Conservation (phyloP, 2,113 vertebrate genomes). For the Okapia johnstoni region DNA sequence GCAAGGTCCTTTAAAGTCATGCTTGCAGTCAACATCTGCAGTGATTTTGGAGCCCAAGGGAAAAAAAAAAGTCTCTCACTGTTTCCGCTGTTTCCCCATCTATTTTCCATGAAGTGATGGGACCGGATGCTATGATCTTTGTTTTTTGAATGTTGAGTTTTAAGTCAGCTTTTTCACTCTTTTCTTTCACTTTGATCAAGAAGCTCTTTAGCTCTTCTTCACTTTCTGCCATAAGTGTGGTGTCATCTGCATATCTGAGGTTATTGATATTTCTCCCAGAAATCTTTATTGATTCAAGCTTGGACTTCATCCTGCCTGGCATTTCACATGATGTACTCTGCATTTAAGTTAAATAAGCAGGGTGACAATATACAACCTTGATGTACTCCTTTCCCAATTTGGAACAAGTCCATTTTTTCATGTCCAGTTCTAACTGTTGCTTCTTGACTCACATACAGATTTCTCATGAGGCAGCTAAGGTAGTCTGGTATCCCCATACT, state of each 20-base stretch:
- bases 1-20: not conserved
- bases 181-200: not conserved
- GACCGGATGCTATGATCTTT: not conserved
- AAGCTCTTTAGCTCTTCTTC: not conserved
- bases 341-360: not conserved
- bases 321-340: not conserved
- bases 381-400: not conserved
- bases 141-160: not conserved
- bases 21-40: not conserved
- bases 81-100: not conserved
- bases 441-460: not conserved
- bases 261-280: not conserved
- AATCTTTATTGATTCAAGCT: not conserved
- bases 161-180: not conserved
- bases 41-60: not conserved
- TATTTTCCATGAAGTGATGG: not conserved
- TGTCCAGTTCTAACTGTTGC: not conserved
- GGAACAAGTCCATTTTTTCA: not conserved
- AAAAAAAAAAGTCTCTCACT: not conserved
- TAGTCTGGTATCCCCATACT: not conserved
- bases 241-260: not conserved
- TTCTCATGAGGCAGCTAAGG: not conserved
- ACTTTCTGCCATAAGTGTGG: not conserved
- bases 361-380: not conserved
- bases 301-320: not conserved